Conservation (phyloP, 2,113 vertebrate species). For the Labeo rohita region DNA sequence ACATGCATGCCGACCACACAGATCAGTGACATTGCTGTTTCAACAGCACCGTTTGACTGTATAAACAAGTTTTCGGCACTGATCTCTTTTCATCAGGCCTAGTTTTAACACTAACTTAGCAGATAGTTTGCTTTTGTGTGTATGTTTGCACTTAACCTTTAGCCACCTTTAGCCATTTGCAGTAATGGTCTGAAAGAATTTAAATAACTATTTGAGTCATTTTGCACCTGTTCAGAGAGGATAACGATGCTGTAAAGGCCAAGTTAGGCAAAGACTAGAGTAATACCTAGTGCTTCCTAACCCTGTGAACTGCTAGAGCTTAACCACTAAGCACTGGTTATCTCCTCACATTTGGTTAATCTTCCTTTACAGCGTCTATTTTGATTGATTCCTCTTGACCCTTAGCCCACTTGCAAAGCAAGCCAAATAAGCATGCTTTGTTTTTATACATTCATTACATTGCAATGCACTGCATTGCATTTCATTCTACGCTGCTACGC, state of each 20-base stretch:
- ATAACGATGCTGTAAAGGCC: constrained; percentile 30
- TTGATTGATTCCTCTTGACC: constrained; percentile 24
- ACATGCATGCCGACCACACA: constrained; percentile 38
- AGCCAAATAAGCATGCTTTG: background rate
- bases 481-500: background rate
- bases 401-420: constrained; percentile 3
- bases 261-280: constrained; percentile 28
- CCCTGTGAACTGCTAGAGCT: constrained; percentile 34
- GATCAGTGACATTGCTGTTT: constrained; percentile 35
- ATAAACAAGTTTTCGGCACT: constrained; percentile 43
- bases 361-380: constrained; percentile 53
- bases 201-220: background rate
- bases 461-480: too few relatives aligned
- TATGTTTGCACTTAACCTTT: background rate
- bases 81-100: constrained; percentile 34
- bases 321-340: constrained; percentile 65
- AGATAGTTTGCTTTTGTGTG: background rate
- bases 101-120: background rate
- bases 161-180: background rate
- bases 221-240: background rate
- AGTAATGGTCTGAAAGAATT: background rate
- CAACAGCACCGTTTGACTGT: constrained; percentile 36
- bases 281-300: constrained; percentile 34
- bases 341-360: constrained; percentile 65
- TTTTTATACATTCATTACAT: background rate